Evolutionary conservation across 2,888 invertebrate genomes (phyloP), one percentile per base, ranked within the genome.

Genomic region (Peribatodes rhomboidaria): DNA sequence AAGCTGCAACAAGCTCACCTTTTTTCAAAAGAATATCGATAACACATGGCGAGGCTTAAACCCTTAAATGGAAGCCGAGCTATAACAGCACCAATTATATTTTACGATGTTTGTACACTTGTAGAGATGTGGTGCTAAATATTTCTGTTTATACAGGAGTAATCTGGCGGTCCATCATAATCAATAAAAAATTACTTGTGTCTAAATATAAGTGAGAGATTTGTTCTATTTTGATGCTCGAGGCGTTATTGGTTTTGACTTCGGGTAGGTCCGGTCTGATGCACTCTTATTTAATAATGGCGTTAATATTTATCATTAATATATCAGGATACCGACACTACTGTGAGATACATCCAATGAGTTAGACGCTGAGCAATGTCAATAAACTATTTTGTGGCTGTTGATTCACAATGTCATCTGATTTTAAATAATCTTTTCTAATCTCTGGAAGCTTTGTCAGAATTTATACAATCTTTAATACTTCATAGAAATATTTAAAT

Each of bases 61-160:
- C 78, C 78, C 69, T 54, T 63, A 67, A 62, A 68, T 53, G 67
- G 67, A 73, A 79, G 75, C 76, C 75, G 74, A 76, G 70, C 67
- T 73, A 68, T 76, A 72, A 78, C 79, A 49, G 72, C 71, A 76
- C 75, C 71, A 75, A 78, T 81, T 74, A 68, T 13, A 61, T 74
- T 86, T 86, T 79, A 88, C 76, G 81, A 81, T 89, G 90, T 89
- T 90, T 89, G 80, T 85, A 81, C 89, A 90, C 79, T 76, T 83
- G 80, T 71, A 72, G 52, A 60, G 44, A 60, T 67, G 75, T 71
- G 73, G 76, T 74, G 74, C 71, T 76, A 70, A 81, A 81, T 77
- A 73, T 70, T 75, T 73, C 68, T 68, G 63, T 60, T 66, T 68
- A 71, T 73, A 72, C 58, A 61, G 65, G 71, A 72, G 65, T 71